These are phyloP conservation scores for Pluvialis apricaria DNA, from an alignment of 2,113 vertebrate genomes.

Conservation along the genomic window DNA sequence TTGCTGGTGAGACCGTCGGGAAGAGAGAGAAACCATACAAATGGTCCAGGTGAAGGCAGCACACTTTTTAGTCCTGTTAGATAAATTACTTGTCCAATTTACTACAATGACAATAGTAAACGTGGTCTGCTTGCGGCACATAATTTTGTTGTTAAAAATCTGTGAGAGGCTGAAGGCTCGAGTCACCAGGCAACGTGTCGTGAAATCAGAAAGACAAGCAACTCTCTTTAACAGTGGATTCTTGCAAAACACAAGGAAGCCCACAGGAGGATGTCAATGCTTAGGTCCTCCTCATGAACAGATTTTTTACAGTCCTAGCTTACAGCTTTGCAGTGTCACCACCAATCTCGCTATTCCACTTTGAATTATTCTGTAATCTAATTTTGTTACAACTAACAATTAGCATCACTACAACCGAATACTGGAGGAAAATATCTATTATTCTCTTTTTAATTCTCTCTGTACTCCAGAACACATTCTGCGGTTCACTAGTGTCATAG, in stretches of 20 bases:
- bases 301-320: background rate
- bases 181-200: background rate
- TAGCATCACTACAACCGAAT: background rate
- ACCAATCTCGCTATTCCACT: background rate
- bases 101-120: background rate
- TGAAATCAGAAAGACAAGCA: background rate
- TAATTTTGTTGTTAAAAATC: background rate
- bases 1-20: fast-evolving
- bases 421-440: background rate
- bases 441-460: background rate
- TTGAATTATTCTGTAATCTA: background rate
- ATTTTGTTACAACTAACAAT: background rate
- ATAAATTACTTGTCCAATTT: background rate
- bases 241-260: background rate
- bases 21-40: background rate
- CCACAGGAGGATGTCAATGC: background rate
- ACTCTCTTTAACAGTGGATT: background rate
- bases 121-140: fast-evolving
- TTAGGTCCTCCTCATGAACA: background rate
- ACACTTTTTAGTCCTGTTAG: background rate
- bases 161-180: background rate
- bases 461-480: background rate
- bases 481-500: background rate
- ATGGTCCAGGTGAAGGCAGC: background rate
- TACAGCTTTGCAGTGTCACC: background rate